Evolutionary conservation across 1,140 invertebrate species (phyloP).

Genomic region (Drosophila biarmipes): DNA sequence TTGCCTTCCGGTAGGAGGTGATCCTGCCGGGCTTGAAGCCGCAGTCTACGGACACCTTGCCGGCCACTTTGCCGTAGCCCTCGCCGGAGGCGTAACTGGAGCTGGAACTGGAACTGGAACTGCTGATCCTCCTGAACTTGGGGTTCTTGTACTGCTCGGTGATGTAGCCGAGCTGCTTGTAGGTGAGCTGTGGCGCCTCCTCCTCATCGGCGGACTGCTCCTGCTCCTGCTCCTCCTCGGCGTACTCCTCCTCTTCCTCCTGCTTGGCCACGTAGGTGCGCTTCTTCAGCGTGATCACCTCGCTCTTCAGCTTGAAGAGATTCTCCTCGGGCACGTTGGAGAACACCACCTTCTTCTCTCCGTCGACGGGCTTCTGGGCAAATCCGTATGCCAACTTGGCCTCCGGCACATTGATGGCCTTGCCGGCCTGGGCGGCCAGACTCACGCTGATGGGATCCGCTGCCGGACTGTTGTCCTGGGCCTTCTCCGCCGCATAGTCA

Average conservation of each 20-base stretch:
- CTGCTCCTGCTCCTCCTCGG: conserved; percentile 55
- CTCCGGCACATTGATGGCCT: conserved; percentile 80
- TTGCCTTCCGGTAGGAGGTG: conserved; percentile 64
- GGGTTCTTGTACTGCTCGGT: conserved; percentile 78
- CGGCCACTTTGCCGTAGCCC: conserved; percentile 56
- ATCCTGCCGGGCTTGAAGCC: conserved; percentile 76
- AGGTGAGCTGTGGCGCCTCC: conserved; percentile 60
- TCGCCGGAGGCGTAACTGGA: conserved; percentile 35
- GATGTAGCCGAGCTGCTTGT: conserved; percentile 75
- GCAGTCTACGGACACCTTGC: conserved; percentile 70
- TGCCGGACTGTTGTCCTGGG: conserved; percentile 57
- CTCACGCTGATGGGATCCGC: conserved; percentile 85
- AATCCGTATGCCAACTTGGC: conserved; percentile 84
- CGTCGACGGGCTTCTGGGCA: conserved; percentile 77
- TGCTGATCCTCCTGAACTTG: conserved; percentile 63
- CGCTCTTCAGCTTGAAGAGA: conserved; percentile 83
- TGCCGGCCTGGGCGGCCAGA: conserved; percentile 80
- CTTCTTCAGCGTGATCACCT: conserved; percentile 84
- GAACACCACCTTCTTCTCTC: conserved; percentile 53
- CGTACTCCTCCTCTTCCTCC: conserved; percentile 68
- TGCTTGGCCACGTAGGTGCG: conserved; percentile 49
- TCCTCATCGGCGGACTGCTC: conserved; percentile 42
- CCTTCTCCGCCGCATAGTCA: conserved; percentile 48
- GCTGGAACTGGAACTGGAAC: conserved; percentile 21
- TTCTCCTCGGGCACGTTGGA: conserved; percentile 84